These are phyloP conservation scores for Euphysa ruthae DNA, from an alignment of 30 jellyfish, hydroid and myxozoan genomes.

Conservation along the genomic window DNA sequence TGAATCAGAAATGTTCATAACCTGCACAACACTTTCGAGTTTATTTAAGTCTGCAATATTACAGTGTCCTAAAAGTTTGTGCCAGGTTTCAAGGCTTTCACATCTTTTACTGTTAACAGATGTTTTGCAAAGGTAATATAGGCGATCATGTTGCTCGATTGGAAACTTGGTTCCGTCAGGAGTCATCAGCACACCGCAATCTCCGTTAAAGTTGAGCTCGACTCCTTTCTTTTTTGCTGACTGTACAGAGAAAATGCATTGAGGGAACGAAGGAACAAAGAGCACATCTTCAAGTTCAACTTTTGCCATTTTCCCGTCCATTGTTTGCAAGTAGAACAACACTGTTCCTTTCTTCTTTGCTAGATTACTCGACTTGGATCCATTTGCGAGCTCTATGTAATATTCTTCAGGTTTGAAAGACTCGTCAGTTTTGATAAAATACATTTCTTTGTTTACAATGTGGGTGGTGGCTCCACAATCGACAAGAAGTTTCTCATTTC, in stretches of 20 bases:
- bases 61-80: constrained; percentile 49
- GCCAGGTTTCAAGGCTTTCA: constrained; percentile 43
- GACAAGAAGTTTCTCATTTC: neutral
- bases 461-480: constrained; percentile 20
- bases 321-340: neutral
- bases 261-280: constrained; percentile 42
- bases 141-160: constrained; percentile 28
- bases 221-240: constrained; percentile 39
- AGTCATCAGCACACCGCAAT: constrained; percentile 6
- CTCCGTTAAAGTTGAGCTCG: constrained; percentile 14
- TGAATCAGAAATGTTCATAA: constrained; percentile 32
- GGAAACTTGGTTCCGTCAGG: constrained; percentile 27
- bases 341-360: constrained; percentile 50
- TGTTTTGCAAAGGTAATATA: constrained; percentile 34
- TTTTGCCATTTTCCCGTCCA: constrained; percentile 10
- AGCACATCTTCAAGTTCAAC: constrained; percentile 34
- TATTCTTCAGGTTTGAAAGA: constrained; percentile 40
- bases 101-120: constrained; percentile 8
- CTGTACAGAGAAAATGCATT: constrained; percentile 53
- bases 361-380: constrained; percentile 36
- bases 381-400: constrained; percentile 43
- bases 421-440: constrained; percentile 9
- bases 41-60: constrained; percentile 17
- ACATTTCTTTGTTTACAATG: neutral
- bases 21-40: constrained; percentile 27